These are phyloP conservation scores for Serilophus lunatus DNA, from an alignment of 2,113 vertebrate species.

Conservation along the genomic window DNA sequence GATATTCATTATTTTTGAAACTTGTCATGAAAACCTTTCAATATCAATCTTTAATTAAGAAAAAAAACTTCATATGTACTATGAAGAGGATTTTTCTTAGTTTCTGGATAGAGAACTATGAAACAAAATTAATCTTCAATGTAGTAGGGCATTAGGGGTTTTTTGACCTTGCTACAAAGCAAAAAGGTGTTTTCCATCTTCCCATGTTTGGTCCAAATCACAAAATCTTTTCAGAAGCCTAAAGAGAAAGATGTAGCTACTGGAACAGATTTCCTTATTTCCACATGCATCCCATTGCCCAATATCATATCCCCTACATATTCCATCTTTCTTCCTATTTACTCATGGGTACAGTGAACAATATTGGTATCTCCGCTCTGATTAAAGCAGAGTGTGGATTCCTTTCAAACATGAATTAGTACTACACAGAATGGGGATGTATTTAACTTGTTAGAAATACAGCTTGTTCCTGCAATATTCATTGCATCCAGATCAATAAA, in stretches of 20 bases:
- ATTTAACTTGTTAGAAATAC: slow-evolving; percentile 59
- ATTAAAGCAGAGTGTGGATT: neutral
- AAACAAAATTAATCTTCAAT: neutral
- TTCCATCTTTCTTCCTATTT: neutral
- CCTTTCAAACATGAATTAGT: slow-evolving; percentile 16
- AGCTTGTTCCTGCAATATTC: slow-evolving; percentile 62
- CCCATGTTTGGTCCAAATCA: neutral
- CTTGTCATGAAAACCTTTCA: neutral
- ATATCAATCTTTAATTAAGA: neutral
- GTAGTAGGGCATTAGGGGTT: neutral
- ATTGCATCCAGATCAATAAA: slow-evolving; percentile 69
- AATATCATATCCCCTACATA: neutral
- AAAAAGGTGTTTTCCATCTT: neutral
- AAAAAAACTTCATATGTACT: neutral
- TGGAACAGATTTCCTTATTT: neutral
- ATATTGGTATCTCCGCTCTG: neutral
- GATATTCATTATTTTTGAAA: neutral
- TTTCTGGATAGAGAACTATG: neutral
- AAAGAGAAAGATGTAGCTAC: neutral
- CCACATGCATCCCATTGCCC: neutral
- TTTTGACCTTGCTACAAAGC: neutral
- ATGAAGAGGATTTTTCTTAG: neutral
- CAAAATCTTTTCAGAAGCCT: neutral
- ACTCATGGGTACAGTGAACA: neutral
- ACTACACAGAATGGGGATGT: slow-evolving; percentile 34